Evolutionary conservation across 2,888 invertebrate species (phyloP), one percentile per base, ranked within the genome.

Genomic region (Neoaliturus tenellus): DNA sequence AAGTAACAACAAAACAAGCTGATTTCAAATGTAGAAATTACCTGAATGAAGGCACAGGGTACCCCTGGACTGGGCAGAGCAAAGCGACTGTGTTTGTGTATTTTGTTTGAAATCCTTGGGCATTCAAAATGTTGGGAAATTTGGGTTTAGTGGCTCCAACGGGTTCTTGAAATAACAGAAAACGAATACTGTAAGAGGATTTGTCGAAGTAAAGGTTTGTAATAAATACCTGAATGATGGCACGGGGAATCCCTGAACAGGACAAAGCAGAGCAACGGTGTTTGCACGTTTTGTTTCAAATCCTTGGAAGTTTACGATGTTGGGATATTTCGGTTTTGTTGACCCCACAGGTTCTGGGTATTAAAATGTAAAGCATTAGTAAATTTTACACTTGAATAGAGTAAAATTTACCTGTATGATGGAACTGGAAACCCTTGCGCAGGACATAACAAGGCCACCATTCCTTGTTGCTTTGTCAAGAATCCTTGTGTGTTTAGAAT

Each of bases 11-110:
- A 12, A 23, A 58, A 10, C 2, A 10, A 8, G 23, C 55, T 10
- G 44, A 44, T 17, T 44, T 44, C 10, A 3, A 44, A 14, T 44
- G 4, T 44, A 14, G n/a, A n/a, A 39, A 35, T 39, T 92, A 94
- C 93, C 93, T 92, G 91, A 91, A 92, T 83, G 89, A 89, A 39
- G 94, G 94, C 80, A 93, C 92, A 28, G 94, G 94, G 90, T 92
- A 94, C 35, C 94, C 95, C 91, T 96, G 95, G 83, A 94, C 95
- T 75, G 95, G 95, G 89, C 95, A 96, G 88, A 94, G 92, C 86
- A 96, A 92, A 81, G 94, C 92, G 87, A 94, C 91, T 85, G 92
- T 92, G 80, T 91, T 90, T 31, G 90, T 90, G 35, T 83, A 75
- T 35, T 55, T 75, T 58, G 85, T 83, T 31, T 84, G 81, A 83